A percentile compares a stretch with the other conserved stretches of the same genome.
phyloP scores from a whole-genome alignment of 1,140 invertebrate genomes.

The Drosophila azteca region DNA sequence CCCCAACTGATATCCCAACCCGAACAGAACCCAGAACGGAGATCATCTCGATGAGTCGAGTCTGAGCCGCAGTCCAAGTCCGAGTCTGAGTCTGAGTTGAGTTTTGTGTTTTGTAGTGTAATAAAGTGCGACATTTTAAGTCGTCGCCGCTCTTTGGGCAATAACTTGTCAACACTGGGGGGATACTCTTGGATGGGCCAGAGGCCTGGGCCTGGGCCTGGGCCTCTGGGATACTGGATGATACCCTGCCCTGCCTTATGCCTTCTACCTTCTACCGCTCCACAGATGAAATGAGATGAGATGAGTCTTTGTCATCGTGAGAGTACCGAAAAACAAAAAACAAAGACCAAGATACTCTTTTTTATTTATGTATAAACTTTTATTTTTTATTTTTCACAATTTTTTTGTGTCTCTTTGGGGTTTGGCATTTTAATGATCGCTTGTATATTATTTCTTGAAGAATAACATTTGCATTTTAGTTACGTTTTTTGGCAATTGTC shows the following conservation, averaged over 20 bases:
- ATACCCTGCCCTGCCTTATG: slow-evolving; percentile 8
- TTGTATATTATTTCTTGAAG: slow-evolving; percentile 48
- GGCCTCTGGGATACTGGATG: slow-evolving; percentile 41
- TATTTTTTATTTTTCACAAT: slow-evolving; percentile 32
- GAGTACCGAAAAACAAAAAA: too few species aligned
- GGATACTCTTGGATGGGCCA: too few species aligned
- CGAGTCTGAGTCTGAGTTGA: slow-evolving; percentile 43
- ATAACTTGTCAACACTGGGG: slow-evolving; percentile 78
- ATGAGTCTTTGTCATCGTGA: slow-evolving; percentile 31
- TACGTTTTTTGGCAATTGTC: slow-evolving; percentile 56
- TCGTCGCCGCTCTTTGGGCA: slow-evolving; percentile 71
- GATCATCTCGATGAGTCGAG: slow-evolving; percentile 22
- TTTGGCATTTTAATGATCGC: slow-evolving; percentile 37
- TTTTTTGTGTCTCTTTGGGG: slow-evolving; percentile 2
- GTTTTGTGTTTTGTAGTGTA: slow-evolving; percentile 81
- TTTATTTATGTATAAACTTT: slow-evolving; percentile 43
- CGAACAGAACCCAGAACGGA: slow-evolving; percentile 19
- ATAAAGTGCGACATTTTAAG: slow-evolving; percentile 82
- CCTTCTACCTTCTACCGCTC: neutral
- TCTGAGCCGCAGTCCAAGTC: slow-evolving; percentile 16
- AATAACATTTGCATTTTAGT: slow-evolving; percentile 52
- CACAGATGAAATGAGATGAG: slow-evolving; percentile 17
- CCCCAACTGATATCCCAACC: slow-evolving; percentile 10
- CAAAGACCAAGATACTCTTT: slow-evolving; percentile 15
- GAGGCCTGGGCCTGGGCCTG: too few species aligned